These are phyloP conservation scores for Anser brachyrhynchus DNA, from an alignment of 2,113 vertebrate species.

Conservation along the genomic window DNA sequence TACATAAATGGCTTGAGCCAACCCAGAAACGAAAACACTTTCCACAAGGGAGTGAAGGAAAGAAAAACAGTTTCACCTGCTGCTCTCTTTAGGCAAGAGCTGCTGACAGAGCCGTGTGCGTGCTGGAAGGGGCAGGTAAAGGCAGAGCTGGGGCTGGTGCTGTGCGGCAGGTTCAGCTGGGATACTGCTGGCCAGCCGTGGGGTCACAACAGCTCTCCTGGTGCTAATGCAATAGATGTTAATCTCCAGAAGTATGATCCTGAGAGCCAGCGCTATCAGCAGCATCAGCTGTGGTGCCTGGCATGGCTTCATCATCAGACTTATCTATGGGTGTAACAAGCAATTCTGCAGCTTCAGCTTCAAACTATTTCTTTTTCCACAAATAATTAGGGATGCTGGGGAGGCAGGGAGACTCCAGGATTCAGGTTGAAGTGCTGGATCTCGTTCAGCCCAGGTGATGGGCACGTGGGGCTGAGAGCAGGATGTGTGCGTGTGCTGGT, in stretches of 20 bases:
- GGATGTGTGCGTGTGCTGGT: accelerated
- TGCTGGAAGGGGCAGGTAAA: background rate
- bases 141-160: background rate
- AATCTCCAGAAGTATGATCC: accelerated
- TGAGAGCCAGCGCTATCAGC: background rate
- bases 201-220: background rate
- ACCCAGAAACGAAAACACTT: slow-evolving; percentile 27
- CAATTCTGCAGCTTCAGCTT: background rate
- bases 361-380: background rate
- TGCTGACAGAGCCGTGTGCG: background rate
- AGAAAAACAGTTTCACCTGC: slow-evolving; percentile 45
- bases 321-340: accelerated
- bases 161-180: accelerated
- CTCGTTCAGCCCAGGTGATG: background rate
- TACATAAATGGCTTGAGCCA: slow-evolving; percentile 30
- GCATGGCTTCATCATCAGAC: accelerated
- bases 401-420: background rate
- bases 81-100: background rate
- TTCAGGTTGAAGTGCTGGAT: background rate
- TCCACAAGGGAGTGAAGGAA: background rate
- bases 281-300: background rate
- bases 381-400: background rate
- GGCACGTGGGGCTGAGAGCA: accelerated
- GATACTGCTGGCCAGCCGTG: background rate
- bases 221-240: background rate